phyloP scores from a whole-genome alignment of 2,888 invertebrate genomes.

The Dioctria linearis region DNA sequence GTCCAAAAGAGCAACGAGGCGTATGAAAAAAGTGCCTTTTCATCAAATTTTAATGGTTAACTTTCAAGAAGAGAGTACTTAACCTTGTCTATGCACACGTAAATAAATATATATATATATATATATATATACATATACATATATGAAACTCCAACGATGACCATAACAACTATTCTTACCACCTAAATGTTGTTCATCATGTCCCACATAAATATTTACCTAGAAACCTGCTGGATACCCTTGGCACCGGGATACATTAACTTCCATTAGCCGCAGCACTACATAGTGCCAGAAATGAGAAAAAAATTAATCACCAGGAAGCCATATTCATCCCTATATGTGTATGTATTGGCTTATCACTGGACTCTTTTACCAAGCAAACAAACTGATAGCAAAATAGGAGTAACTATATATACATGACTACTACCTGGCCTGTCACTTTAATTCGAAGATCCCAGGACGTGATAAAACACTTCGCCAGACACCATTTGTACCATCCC shows the following conservation, averaged over 20 bases:
- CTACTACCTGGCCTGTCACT: not conserved
- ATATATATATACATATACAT: not conserved
- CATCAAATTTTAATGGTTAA: slow-evolving; percentile 43
- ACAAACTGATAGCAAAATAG: slow-evolving; percentile 6
- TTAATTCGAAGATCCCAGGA: slow-evolving; percentile 31
- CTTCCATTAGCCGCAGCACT: slow-evolving; percentile 46
- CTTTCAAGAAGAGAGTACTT: not conserved
- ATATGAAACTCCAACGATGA: not conserved
- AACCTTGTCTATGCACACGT: not conserved
- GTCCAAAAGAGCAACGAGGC: slow-evolving; percentile 16
- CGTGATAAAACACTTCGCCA: slow-evolving; percentile 46
- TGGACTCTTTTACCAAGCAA: not conserved
- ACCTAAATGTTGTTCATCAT: not conserved
- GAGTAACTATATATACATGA: not conserved
- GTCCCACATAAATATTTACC: slow-evolving; percentile 33
- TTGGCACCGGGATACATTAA: slow-evolving; percentile 44
- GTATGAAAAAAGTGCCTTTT: slow-evolving; percentile 13
- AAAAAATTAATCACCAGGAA: slow-evolving; percentile 6
- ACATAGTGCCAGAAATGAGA: slow-evolving; percentile 1
- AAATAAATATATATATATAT: too few relatives aligned
- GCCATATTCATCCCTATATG: slow-evolving; percentile 7
- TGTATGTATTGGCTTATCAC: slow-evolving; percentile 16
- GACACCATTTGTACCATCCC: slow-evolving; percentile 20
- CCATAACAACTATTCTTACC: not conserved
- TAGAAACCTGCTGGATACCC: slow-evolving; percentile 37